These are phyloP conservation scores for Heterohyrax brucei DNA, from an alignment of 2,797 vertebrate genomes.

Conservation along the genomic window DNA sequence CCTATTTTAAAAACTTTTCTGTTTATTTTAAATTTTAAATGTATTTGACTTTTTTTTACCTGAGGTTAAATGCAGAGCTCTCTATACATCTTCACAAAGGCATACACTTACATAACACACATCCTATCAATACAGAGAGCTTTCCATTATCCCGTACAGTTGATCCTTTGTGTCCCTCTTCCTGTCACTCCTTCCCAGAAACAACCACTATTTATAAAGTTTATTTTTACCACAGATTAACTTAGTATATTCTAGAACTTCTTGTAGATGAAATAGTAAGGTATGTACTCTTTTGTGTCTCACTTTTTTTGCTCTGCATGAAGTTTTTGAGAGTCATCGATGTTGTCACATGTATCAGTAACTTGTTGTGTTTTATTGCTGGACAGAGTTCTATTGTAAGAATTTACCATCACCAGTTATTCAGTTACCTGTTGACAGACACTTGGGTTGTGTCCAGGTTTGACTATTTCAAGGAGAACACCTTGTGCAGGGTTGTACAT, in stretches of 20 bases:
- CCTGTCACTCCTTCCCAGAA: neutral
- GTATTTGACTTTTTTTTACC: neutral
- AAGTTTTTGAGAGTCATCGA: too few relatives aligned
- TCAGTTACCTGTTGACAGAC: too few relatives aligned
- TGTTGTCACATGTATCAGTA: too few relatives aligned
- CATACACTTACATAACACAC: too few relatives aligned
- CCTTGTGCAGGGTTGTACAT: too few relatives aligned
- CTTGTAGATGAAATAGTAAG: neutral
- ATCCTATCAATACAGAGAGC: neutral
- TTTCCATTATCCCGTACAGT: neutral
- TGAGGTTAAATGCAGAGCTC: neutral
- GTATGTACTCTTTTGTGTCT: neutral
- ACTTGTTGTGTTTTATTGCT: too few relatives aligned
- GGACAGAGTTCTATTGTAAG: too few relatives aligned
- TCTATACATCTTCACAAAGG: neutral
- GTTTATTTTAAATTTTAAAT: neutral
- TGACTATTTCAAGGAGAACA: too few relatives aligned
- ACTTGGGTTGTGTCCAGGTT: too few relatives aligned
- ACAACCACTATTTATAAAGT: neutral
- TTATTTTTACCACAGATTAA: neutral
- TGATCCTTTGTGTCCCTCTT: accelerated
- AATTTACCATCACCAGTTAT: too few relatives aligned
- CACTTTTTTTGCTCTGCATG: too few relatives aligned
- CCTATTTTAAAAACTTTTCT: too few relatives aligned
- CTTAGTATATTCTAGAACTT: neutral